These are phyloP conservation scores for Hypselothyrea guttata DNA, from an alignment of 2,888 invertebrate genomes.

Conservation along the genomic window DNA sequence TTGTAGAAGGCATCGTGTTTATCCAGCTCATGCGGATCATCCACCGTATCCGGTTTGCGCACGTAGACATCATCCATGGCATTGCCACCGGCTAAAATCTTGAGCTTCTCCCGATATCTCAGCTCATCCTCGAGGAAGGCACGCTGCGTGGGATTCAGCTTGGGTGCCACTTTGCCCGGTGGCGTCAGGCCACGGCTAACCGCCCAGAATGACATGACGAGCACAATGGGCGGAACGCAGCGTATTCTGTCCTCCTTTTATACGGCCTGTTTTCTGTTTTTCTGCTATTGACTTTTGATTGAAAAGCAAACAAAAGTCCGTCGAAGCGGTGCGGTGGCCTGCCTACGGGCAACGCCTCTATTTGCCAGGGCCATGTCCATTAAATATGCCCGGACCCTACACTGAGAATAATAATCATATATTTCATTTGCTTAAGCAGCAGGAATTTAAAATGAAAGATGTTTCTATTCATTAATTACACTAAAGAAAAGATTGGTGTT, in stretches of 20 bases:
- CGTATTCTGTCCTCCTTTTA: constrained; percentile 32
- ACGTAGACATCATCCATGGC: constrained; percentile 76
- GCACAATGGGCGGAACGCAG: constrained; percentile 15
- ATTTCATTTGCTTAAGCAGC: neutral
- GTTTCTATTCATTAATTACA: neutral
- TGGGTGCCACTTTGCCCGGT: constrained; percentile 73
- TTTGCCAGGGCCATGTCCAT: constrained; percentile 48
- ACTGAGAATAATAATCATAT: constrained; percentile 1
- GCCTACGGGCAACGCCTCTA: constrained; percentile 50
- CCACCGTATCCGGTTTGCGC: constrained; percentile 80
- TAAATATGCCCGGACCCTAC: constrained; percentile 49
- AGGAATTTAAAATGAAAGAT: neutral
- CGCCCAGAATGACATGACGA: constrained; percentile 79
- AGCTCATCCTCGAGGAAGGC: constrained; percentile 81
- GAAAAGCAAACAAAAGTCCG: constrained; percentile 67
- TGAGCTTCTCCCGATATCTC: constrained; percentile 77
- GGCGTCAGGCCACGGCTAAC: constrained; percentile 65
- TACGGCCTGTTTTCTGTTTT: constrained; percentile 38
- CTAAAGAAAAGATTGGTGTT: too few species aligned
- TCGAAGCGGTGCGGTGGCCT: constrained; percentile 15
- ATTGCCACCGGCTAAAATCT: constrained; percentile 58
- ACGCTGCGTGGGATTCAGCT: constrained; percentile 82
- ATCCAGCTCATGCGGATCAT: constrained; percentile 85
- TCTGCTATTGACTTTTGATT: constrained; percentile 73
- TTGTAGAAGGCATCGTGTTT: constrained; percentile 88